phyloP scores from a whole-genome alignment of 2,113 vertebrate species.

The Hemiscyllium ocellatum region DNA sequence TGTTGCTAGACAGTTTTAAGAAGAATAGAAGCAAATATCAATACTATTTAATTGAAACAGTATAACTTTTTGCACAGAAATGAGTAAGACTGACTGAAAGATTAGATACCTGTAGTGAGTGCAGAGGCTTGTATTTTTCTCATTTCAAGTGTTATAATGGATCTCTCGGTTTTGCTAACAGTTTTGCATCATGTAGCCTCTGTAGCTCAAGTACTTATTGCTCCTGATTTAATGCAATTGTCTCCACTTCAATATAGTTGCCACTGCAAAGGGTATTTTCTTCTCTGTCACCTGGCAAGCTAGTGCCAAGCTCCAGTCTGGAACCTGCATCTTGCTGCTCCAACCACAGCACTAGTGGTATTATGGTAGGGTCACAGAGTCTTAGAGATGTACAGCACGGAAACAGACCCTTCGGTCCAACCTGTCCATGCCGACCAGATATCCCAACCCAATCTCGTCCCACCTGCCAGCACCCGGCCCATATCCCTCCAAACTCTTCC shows the following conservation, averaged over 20 bases:
- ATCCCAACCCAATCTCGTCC: too few relatives aligned
- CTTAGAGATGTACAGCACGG: too few relatives aligned
- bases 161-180: neutral
- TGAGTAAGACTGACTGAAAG: neutral
- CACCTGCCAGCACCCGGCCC: too few relatives aligned
- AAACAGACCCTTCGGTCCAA: too few relatives aligned
- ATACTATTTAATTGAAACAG: neutral
- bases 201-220: neutral
- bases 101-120: neutral
- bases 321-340: neutral
- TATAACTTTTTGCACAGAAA: neutral
- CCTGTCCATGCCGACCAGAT: too few relatives aligned
- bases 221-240: neutral
- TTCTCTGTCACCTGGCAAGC: neutral
- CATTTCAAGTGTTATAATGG: neutral
- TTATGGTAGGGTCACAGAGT: too few relatives aligned
- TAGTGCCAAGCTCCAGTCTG: neutral
- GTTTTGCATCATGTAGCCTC: neutral
- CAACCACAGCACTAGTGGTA: too few relatives aligned
- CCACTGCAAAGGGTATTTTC: neutral
- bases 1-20: neutral
- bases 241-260: neutral
- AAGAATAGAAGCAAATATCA: neutral
- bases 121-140: neutral
- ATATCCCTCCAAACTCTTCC: too few relatives aligned